Evolutionary conservation across 2,888 invertebrate genomes (phyloP), one percentile per base, ranked within the genome.

Genomic region (Stenoptilia bipunctidactyla): DNA sequence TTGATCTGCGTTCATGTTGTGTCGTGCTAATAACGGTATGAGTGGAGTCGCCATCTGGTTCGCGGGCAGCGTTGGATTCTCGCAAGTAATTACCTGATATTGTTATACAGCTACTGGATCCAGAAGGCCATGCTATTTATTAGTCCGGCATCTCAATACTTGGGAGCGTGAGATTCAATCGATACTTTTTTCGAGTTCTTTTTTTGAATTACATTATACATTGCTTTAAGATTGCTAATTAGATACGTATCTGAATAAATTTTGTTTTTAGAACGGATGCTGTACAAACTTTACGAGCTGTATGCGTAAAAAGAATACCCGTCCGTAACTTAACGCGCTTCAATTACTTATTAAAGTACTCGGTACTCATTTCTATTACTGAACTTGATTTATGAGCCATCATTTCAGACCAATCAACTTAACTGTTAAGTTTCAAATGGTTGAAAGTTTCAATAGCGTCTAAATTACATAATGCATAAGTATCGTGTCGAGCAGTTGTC

Each of bases 51-150:
- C 61, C 76, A 75, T 75, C 70, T 75, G 75, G 73, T 59, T 49
- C 53, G 58, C 72, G 68, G 48, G 55, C 57, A 49, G 49, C 50
- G 53, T 52, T 55, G 53, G 53, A 43, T 53, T 52, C 47, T 51
- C 53, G 55, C n/a, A n/a, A n/a, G n/a, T 63, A 69, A 70, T 66
- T 66, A 60, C 58, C 58, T 60, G 59, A 30, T 63, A 69, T 63
- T 64, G 64, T 68, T 64, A 66, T 65, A 65, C 67, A 55, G 74
- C 75, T 75, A 74, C 76, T 66, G 76, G 61, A 68, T 65, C 58
- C 63, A 62, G 60, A 66, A 64, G 61, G 61, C 57, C 58, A 30
- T 2, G n/a, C 30, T 46, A 50, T n/a, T n/a, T n/a, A n/a, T 51
- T 58, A 50, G 45, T 47, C 51, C 51, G 60, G 55, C 52, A 47